phyloP scores from a whole-genome alignment of 2,113 vertebrate genomes.

The Hippotragus niger region DNA sequence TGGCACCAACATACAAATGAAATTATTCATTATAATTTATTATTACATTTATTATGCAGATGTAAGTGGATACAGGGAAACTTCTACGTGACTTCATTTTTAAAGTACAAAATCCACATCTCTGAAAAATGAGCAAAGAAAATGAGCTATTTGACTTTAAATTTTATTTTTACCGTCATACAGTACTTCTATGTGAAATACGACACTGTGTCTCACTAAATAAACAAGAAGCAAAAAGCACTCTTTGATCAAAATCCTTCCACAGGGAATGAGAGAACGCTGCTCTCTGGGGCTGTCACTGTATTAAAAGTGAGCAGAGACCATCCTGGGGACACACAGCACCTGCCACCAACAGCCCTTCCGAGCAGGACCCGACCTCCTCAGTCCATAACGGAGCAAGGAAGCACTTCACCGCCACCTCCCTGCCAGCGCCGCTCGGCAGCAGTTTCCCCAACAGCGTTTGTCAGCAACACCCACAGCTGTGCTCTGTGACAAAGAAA shows the following conservation, averaged over 20 bases:
- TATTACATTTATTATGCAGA: neutral
- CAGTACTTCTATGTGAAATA: slow-evolving; percentile 25
- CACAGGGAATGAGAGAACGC: slow-evolving; percentile 36
- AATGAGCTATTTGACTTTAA: neutral
- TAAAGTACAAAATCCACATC: neutral
- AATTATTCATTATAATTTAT: neutral
- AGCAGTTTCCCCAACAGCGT: neutral
- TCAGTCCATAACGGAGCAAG: neutral
- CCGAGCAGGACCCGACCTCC: neutral
- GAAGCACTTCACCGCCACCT: neutral
- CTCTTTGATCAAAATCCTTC: slow-evolving; percentile 21
- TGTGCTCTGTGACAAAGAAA: neutral
- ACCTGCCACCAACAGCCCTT: slow-evolving; percentile 26
- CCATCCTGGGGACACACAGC: slow-evolving; percentile 9
- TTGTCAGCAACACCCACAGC: neutral
- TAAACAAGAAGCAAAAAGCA: slow-evolving; percentile 20
- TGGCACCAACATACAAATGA: neutral
- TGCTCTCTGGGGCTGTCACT: slow-evolving; percentile 40
- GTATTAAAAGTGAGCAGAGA: slow-evolving; percentile 48
- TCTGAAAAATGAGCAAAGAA: slow-evolving; percentile 24
- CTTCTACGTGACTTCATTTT: neutral
- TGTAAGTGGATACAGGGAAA: neutral
- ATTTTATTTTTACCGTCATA: slow-evolving; percentile 26
- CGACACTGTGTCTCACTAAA: neutral
- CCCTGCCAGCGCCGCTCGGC: neutral